Evolutionary conservation across 2,888 invertebrate species (phyloP).

Genomic region (Tenthredo distinguenda): DNA sequence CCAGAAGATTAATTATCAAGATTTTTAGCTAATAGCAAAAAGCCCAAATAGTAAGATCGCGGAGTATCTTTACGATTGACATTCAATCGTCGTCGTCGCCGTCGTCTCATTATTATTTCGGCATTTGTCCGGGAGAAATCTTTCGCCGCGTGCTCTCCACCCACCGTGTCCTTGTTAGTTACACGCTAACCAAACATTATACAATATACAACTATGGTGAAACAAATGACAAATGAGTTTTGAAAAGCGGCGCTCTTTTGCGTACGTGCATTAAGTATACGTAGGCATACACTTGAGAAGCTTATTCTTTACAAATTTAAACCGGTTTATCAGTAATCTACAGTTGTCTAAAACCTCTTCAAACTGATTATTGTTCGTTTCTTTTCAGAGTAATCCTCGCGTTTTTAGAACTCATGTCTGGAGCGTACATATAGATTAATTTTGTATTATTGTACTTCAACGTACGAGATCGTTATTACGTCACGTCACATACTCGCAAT

Average conservation of each 20-base stretch:
- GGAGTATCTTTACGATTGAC: background rate
- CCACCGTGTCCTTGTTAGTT: constrained; percentile 20
- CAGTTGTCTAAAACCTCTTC: background rate
- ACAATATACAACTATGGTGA: background rate
- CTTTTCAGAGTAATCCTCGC: background rate
- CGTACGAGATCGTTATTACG: constrained; percentile 30
- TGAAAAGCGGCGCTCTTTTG: background rate
- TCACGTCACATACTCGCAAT: constrained; percentile 7
- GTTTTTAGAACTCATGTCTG: background rate
- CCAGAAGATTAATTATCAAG: background rate
- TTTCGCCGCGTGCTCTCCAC: constrained; percentile 1
- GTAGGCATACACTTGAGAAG: background rate
- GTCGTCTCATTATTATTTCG: background rate
- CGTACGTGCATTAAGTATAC: background rate
- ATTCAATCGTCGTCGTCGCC: background rate
- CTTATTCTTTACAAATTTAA: background rate
- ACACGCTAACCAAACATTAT: constrained; percentile 15
- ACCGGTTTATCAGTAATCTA: constrained; percentile 5
- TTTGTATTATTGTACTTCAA: constrained; percentile 5
- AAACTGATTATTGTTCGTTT: background rate
- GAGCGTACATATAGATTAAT: background rate
- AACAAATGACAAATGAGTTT: constrained; percentile 29
- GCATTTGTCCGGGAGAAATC: constrained; percentile 21
- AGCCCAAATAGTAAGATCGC: background rate
- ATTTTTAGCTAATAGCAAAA: background rate